A percentile compares a stretch with the other conserved stretches of the same genome.
phyloP scores from a whole-genome alignment of 2,797 vertebrate genomes.

The Peromyscus melanophrys region DNA sequence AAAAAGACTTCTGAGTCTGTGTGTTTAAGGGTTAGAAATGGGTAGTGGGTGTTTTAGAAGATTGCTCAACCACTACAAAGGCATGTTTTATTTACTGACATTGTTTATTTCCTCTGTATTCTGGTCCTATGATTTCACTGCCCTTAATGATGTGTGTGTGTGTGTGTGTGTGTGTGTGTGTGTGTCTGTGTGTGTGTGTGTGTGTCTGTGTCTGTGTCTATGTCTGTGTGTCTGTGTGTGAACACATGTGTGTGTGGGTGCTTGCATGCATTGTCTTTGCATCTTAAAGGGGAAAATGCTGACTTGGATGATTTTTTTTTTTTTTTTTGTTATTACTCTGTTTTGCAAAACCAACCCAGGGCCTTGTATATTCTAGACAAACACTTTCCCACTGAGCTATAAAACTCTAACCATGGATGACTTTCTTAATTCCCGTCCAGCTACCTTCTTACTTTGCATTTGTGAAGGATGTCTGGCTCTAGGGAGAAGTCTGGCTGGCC shows the following conservation, averaged over 20 bases:
- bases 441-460: not conserved
- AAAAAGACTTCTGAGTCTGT: not conserved
- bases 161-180: not conserved
- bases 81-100: slow-evolving; percentile 38
- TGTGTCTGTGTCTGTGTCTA: no score
- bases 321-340: not conserved
- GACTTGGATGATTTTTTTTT: not conserved
- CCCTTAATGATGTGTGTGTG: not conserved
- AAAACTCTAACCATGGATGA: not conserved
- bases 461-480: not conserved
- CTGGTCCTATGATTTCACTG: not conserved
- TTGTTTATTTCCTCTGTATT: slow-evolving; percentile 35
- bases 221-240: no score
- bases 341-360: not conserved
- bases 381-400: not conserved
- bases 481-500: not conserved
- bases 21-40: not conserved
- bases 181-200: no score
- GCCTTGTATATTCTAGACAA: not conserved
- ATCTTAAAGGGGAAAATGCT: slow-evolving; percentile 36
- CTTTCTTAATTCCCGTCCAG: not conserved
- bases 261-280: not conserved
- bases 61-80: not conserved
- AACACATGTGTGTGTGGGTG: not conserved
- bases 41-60: not conserved